Percentiles rank a stretch among this genome's conserved stretches.
These are phyloP conservation scores for Chloropsis hardwickii DNA, from an alignment of 2,113 vertebrate genomes.

Conservation along the genomic window DNA sequence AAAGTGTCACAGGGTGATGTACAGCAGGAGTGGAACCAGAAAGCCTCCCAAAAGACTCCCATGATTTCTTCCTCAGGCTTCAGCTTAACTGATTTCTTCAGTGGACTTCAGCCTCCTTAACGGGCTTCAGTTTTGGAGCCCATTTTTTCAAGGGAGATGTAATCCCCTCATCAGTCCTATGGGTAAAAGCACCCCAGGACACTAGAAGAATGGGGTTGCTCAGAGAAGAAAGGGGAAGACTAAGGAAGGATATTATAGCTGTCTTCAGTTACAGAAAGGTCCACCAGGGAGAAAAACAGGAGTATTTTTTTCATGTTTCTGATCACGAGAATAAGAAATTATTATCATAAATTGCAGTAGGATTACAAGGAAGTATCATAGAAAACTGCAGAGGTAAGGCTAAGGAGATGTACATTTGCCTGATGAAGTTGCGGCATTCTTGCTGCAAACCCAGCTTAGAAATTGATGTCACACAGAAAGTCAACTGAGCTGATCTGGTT, in stretches of 20 bases:
- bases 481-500: background rate
- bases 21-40: background rate
- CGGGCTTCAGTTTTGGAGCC: background rate
- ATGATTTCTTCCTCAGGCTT: background rate
- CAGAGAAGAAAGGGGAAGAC: background rate
- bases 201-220: background rate
- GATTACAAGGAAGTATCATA: background rate
- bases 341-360: background rate
- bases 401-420: background rate
- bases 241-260: background rate
- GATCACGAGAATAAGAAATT: background rate
- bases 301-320: background rate
- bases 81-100: background rate
- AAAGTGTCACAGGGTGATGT: fast-evolving
- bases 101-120: background rate
- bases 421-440: background rate
- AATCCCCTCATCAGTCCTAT: background rate
- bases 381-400: background rate
- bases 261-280: background rate
- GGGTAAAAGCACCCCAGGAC: background rate
- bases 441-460: background rate
- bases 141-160: background rate
- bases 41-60: background rate
- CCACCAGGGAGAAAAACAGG: background rate
- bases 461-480: background rate